These are phyloP conservation scores for Dryobotodes eremita DNA, from an alignment of 2,888 invertebrate species.

Conservation along the genomic window DNA sequence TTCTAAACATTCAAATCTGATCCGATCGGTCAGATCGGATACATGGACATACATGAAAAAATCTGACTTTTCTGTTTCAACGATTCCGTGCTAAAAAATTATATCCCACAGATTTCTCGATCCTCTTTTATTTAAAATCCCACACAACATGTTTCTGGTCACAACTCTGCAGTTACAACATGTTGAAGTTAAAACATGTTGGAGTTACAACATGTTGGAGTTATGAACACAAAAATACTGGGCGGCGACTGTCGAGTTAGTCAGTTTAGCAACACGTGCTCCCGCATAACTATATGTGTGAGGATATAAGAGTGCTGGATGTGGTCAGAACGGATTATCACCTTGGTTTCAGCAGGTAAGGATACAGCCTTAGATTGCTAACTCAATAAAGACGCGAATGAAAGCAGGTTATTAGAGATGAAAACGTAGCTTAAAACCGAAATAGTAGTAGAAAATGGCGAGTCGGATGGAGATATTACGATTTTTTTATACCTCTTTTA, in stretches of 20 bases:
- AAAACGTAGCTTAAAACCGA: not conserved
- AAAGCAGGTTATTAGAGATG: not conserved
- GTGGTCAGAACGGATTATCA: constrained; percentile 33
- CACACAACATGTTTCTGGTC: constrained; percentile 26
- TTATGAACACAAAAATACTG: constrained; percentile 63
- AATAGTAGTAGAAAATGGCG: not conserved
- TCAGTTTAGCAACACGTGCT: constrained; percentile 66
- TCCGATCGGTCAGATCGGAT: not conserved
- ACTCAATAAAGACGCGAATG: not conserved
- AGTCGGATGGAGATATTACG: not conserved
- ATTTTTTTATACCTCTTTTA: no score
- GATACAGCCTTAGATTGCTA: not conserved
- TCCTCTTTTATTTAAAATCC: constrained; percentile 13
- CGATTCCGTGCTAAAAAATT: not conserved
- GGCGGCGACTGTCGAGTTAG: constrained; percentile 49
- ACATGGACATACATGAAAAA: not conserved
- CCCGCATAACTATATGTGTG: constrained; percentile 69
- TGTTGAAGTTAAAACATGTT: constrained; percentile 38
- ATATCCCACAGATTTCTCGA: not conserved
- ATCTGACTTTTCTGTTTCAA: not conserved
- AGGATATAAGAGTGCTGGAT: constrained; percentile 68
- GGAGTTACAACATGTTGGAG: constrained; percentile 42
- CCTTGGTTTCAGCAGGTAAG: not conserved
- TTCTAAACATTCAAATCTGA: not conserved
- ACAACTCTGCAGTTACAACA: constrained; percentile 31